These are phyloP conservation scores for Thymelicus sylvestris DNA, from an alignment of 2,888 invertebrate species.

Conservation along the genomic window DNA sequence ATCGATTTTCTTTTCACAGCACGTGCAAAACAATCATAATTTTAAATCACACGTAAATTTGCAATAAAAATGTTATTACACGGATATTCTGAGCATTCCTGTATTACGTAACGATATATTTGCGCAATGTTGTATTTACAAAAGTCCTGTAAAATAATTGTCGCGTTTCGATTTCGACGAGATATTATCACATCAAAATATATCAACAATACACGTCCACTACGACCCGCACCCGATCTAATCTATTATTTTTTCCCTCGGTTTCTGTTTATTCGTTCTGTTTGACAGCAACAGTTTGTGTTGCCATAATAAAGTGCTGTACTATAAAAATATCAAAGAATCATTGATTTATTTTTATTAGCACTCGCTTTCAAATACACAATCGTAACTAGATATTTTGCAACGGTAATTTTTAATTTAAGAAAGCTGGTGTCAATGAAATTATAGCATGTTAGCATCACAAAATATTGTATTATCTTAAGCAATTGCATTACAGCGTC, in stretches of 20 bases:
- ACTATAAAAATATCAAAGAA: neutral
- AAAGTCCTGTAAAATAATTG: conserved; percentile 38
- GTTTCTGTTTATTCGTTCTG: conserved; percentile 34
- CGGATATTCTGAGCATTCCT: conserved; percentile 23
- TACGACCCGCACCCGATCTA: conserved; percentile 43
- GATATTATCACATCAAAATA: conserved; percentile 31
- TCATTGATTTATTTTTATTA: neutral
- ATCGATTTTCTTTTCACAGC: conserved; percentile 57
- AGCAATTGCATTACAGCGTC: too few species aligned
- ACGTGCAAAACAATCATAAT: conserved; percentile 64
- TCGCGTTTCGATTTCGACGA: conserved; percentile 39
- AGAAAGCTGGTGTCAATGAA: too few species aligned
- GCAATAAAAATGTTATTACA: conserved; percentile 42
- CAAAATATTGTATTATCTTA: too few species aligned
- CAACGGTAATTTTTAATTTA: too few species aligned
- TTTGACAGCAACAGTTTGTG: conserved; percentile 33
- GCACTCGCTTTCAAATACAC: too few species aligned
- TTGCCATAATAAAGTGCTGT: conserved; percentile 11
- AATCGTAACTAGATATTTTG: too few species aligned
- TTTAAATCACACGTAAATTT: conserved; percentile 51
- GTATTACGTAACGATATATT: conserved; percentile 41
- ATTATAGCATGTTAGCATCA: too few species aligned
- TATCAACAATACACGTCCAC: conserved; percentile 42
- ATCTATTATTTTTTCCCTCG: conserved; percentile 52
- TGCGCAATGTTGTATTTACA: conserved; percentile 26